These are phyloP conservation scores for Hylaea fasciaria DNA, from an alignment of 2,888 invertebrate species.

Conservation along the genomic window DNA sequence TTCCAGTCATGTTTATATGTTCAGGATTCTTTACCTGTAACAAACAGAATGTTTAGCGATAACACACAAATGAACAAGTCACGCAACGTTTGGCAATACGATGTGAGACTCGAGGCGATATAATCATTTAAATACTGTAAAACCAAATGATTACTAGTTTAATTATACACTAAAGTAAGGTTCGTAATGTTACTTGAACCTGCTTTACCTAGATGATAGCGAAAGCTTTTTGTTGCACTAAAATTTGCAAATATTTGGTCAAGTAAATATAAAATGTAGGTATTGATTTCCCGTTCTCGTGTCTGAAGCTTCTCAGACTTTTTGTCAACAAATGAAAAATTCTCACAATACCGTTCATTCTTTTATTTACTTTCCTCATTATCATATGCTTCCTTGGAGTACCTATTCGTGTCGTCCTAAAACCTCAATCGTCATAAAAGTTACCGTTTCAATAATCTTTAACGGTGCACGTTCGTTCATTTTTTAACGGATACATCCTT, in stretches of 20 bases:
- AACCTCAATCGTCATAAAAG: constrained; percentile 49
- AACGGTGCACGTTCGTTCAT: constrained; percentile 40
- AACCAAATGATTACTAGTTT: too few relatives aligned
- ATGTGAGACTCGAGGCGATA: constrained; percentile 40
- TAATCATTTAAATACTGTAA: constrained; percentile 34
- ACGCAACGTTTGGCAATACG: constrained; percentile 59
- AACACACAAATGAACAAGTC: constrained; percentile 59
- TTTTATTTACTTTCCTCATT: constrained; percentile 33
- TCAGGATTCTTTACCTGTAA: constrained; percentile 46
- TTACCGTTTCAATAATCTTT: constrained; percentile 49
- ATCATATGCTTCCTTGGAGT: constrained; percentile 40
- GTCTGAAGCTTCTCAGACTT: background rate
- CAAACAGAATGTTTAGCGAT: constrained; percentile 72
- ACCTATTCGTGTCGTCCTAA: constrained; percentile 40
- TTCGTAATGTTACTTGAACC: too few relatives aligned
- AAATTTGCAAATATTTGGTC: too few relatives aligned
- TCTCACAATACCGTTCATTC: constrained; percentile 22
- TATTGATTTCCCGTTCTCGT: background rate
- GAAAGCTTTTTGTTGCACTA: too few relatives aligned
- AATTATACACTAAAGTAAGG: too few relatives aligned
- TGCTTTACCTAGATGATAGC: too few relatives aligned
- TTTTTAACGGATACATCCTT: constrained; percentile 60
- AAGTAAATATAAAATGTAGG: too few relatives aligned
- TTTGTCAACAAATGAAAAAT: background rate
- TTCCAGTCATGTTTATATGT: constrained; percentile 36